Base-by-base conservation (phyloP, 1,140 invertebrate genomes). In the Aphidius ervi region DNA sequence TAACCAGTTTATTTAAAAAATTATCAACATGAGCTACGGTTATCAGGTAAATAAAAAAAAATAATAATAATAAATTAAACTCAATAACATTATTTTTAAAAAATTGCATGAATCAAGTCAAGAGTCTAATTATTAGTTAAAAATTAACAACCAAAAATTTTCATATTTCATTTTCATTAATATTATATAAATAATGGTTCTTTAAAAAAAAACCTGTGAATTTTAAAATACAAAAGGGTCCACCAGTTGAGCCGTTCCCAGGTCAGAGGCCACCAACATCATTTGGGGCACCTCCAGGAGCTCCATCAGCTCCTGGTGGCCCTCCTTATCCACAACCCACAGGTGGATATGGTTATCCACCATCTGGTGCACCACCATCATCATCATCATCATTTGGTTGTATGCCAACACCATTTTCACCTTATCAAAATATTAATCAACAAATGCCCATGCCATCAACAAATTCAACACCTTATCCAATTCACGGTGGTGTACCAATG, bases 281-380 rank as follows among this genome's bases (percentile, higher is more conserved):
- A 31, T 78, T 78, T 65, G 76, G 76, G 43, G 61, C 61, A 69
- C 74, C 72, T 65, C 70, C 76, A 65, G 75, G 75, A 57, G 67
- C 72, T 69, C 73, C 75, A 56, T 72, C 75, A 70, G 74, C 70
- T 67, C 69, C 73, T 37, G 45, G 46, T 46, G 66, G 63, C 70
- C 64, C 67, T 10, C 63, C 71, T 50, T 50, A 23, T 41, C 52
- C 49, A 52, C 49, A 52, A 39, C 31, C 49, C 20, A 6, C 31
- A 37, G 16, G 9, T 9, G 49, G 49, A 9, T 31, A 16, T 9
- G 16, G 9, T 43, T 10, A 9, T 41, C 53, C 37, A 8, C n/a
- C 8, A 6, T 46, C 55, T 10, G 31, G 23, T 39, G 23, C 31
- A 9, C 31, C 23, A 40, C 49, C 20, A 40, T 1, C 43, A 43